phyloP scores from a whole-genome alignment of 2,113 vertebrate species.

The Platycercus adscitus region DNA sequence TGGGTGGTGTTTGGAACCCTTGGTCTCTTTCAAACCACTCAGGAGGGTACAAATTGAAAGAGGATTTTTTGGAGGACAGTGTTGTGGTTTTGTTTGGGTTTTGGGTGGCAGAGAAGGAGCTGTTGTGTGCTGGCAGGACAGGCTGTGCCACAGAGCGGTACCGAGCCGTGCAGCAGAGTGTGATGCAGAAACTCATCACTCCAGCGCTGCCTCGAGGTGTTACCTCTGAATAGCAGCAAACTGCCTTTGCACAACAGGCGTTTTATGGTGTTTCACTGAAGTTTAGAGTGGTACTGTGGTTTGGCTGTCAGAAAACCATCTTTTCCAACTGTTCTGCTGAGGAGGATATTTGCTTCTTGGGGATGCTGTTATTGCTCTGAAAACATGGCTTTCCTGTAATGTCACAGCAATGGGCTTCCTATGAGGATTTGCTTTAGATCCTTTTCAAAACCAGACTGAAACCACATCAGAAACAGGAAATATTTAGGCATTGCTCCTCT shows the following conservation, averaged over 20 bases:
- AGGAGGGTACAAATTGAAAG: not conserved
- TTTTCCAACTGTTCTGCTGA: not conserved
- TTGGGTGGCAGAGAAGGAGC: not conserved
- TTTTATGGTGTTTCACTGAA: not conserved
- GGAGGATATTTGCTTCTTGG: not conserved
- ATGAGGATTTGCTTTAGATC: slow-evolving; percentile 36
- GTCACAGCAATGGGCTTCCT: slow-evolving; percentile 1
- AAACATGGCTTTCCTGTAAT: slow-evolving; percentile 3
- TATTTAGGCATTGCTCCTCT: not conserved
- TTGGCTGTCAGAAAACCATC: not conserved
- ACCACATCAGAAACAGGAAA: slow-evolving; percentile 47
- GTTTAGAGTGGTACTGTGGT: not conserved
- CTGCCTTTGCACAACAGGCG: not conserved
- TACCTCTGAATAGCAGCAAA: not conserved
- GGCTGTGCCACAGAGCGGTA: not conserved
- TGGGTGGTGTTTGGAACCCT: not conserved
- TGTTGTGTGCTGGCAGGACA: accelerated
- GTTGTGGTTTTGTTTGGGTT: not conserved
- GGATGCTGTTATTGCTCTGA: not conserved
- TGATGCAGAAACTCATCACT: not conserved
- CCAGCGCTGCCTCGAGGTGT: not conserved
- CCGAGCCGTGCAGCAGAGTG: not conserved
- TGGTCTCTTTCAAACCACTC: accelerated
- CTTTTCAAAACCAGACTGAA: slow-evolving; percentile 25
- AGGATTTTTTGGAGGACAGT: not conserved